A percentile compares a stretch with the other conserved stretches of the same genome.
Conservation (phyloP, 2,797 vertebrate genomes). For the Podargus strigoides region DNA sequence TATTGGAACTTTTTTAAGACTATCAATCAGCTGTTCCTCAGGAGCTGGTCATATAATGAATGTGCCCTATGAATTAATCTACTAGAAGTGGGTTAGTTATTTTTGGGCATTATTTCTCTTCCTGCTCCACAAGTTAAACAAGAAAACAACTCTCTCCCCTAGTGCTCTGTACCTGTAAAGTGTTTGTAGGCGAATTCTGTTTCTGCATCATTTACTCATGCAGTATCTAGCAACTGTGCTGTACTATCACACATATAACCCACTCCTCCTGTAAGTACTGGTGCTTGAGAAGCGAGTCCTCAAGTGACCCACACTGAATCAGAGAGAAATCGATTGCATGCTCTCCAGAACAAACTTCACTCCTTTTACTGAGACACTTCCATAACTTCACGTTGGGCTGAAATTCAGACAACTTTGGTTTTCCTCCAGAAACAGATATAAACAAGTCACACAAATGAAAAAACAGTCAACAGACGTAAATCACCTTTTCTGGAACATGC, state of each 20-base stretch:
- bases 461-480: neutral
- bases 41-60: neutral
- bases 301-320: neutral
- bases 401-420: neutral
- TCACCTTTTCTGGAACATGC: neutral
- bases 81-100: neutral
- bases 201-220: neutral
- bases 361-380: neutral
- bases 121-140: neutral
- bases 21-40: neutral
- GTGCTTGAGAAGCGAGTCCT: neutral
- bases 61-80: neutral
- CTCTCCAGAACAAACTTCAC: neutral
- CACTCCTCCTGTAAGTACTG: neutral
- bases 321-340: neutral
- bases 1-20: neutral
- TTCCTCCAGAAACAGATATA: neutral
- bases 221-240: neutral
- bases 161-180: neutral
- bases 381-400: neutral
- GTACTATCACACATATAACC: neutral
- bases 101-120: neutral
- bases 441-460: neutral
- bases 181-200: neutral
- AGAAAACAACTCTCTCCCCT: neutral